These are phyloP conservation scores for Asobara japonica DNA, from an alignment of 1,140 invertebrate genomes.

Conservation along the genomic window DNA sequence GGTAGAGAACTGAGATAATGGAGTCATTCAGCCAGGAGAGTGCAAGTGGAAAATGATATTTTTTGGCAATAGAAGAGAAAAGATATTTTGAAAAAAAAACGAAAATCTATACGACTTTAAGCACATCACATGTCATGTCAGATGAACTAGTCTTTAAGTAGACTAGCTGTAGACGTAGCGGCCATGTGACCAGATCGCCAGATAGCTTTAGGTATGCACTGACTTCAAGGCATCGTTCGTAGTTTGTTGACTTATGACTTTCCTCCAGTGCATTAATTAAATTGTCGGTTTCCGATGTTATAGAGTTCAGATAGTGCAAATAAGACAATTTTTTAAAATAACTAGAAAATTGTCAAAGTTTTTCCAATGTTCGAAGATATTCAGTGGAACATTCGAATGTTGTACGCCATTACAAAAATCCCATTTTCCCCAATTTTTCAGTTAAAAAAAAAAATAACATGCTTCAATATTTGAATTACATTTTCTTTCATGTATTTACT, in stretches of 20 bases:
- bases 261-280: constrained; percentile 38
- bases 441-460: no score
- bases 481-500: no score
- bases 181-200: constrained; percentile 62
- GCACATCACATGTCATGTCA: constrained; percentile 64
- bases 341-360: no score
- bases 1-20: constrained; percentile 21
- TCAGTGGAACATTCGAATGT: no score
- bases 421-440: no score
- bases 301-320: no score
- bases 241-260: constrained; percentile 46
- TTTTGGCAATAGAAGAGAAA: background rate
- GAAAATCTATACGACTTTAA: constrained; percentile 47
- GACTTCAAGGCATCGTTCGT: constrained; percentile 61
- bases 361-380: no score
- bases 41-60: constrained; percentile 12
- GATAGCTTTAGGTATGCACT: constrained; percentile 66
- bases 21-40: background rate
- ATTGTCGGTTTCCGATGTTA: no score
- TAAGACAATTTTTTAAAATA: no score
- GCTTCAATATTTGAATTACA: no score
- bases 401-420: no score
- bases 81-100: constrained; percentile 13
- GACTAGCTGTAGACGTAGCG: constrained; percentile 65
- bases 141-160: constrained; percentile 63